Evolutionary conservation across 2,888 invertebrate species (phyloP), one percentile per base, ranked within the genome.

Genomic region (Ophraella communa): DNA sequence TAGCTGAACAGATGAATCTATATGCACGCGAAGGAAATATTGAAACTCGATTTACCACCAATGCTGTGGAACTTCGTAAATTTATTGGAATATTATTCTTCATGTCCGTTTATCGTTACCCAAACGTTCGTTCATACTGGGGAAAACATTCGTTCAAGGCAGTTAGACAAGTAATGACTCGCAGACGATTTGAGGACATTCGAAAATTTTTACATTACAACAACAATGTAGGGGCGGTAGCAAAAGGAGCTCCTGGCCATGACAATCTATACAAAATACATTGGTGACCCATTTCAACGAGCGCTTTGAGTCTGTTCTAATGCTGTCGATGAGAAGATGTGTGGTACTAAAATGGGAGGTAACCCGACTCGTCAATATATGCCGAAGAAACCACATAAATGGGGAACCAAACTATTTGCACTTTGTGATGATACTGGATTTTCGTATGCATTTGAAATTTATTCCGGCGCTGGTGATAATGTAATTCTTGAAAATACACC

Each of bases 31-130:
- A 33, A 33, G 33, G 33, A 33, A 33, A 11, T 8, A 33, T 33
- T 33, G 33, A 47, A 47, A 47, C 21, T 47, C 20, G 47, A 21
- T 47, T 47, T 47, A 47, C 47, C 47, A 47, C 47, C 47, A 47
- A 47, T 47, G 47, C 14, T 14, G 47, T 47, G 11, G 21, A 47
- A 11, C 8, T 47, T 20, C 47, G 47, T 47, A 47, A 47, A 47
- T 47, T 47, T 47, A 47, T 20, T 47, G 47, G 21, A 47, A 47
- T 47, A 7, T 47, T 20, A 47, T 47, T 47, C 47, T 47, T 47
- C 14, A 47, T 47, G 21, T 47, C 47, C 21, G 47, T 47, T 47
- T 47, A 44, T 33, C 8, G 11, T 11, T 33, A 33, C 33, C 33
- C 33, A 33, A 33, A 33, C n/a, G n/a, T n/a, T n/a, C n/a, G n/a